Percentiles rank a stretch among this genome's conserved stretches.
Evolutionary conservation across 2,113 vertebrate genomes (phyloP).

Genomic region (Actenoides hombroni): DNA sequence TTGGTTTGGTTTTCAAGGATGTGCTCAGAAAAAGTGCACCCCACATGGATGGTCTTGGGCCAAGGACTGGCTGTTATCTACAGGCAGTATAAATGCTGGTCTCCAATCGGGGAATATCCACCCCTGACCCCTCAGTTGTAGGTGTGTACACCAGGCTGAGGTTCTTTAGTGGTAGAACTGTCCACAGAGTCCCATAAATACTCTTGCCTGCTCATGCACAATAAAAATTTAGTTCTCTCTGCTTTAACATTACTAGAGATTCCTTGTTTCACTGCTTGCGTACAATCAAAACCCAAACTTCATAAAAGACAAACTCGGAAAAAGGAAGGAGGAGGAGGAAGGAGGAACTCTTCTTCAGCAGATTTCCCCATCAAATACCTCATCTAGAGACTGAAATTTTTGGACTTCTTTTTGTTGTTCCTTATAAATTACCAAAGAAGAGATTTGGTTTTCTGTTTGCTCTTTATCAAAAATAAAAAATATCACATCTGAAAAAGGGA

Average conservation of each 20-base stretch:
- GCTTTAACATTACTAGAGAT: not conserved
- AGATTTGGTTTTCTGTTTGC: not conserved
- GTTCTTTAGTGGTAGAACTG: not conserved
- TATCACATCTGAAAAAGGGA: not conserved
- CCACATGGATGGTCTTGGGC: not conserved
- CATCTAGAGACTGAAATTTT: not conserved
- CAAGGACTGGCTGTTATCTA: not conserved
- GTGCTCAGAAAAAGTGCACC: not conserved
- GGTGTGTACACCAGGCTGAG: not conserved
- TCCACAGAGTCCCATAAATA: not conserved
- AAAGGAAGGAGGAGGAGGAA: not conserved
- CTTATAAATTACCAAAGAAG: not conserved
- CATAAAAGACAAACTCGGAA: not conserved
- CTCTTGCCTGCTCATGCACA: not conserved
- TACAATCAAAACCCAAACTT: not conserved
- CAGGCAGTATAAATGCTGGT: not conserved
- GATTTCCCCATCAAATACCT: not conserved
- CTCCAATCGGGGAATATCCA: not conserved
- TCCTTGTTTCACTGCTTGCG: not conserved
- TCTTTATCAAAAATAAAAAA: not conserved
- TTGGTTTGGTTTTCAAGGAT: not conserved
- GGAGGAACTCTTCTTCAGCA: not conserved
- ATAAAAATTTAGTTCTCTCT: not conserved
- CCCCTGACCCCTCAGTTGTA: not conserved
- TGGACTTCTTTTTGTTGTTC: not conserved